These are phyloP conservation scores for Oryzaephilus surinamensis DNA, from an alignment of 1,140 invertebrate species.

Conservation along the genomic window DNA sequence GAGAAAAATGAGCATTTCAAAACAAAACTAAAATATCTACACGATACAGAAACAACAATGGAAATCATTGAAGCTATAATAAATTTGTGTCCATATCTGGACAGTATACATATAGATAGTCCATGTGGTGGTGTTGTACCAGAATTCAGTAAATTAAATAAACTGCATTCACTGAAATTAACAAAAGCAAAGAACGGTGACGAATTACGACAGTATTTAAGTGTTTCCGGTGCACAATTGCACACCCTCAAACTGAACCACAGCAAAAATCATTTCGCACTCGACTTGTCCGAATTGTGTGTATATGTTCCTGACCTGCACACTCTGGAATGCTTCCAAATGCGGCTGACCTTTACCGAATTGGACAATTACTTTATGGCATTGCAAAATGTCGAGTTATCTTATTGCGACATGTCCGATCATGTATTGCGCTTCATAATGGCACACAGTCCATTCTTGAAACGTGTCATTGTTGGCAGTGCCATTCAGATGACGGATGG, in stretches of 20 bases:
- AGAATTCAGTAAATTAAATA: slow-evolving; percentile 40
- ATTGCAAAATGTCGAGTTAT: slow-evolving; percentile 50
- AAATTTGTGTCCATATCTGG: slow-evolving; percentile 45
- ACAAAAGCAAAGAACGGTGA: slow-evolving; percentile 44
- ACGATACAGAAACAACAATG: slow-evolving; percentile 47
- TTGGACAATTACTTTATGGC: slow-evolving; percentile 46
- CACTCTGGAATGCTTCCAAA: slow-evolving; percentile 50
- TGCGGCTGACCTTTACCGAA: slow-evolving; percentile 45
- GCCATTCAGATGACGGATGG: slow-evolving; percentile 48
- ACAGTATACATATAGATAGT: slow-evolving; percentile 49
- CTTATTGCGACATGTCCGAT: slow-evolving; percentile 45
- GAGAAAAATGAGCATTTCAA: slow-evolving; percentile 42
- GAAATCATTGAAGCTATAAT: slow-evolving; percentile 45
- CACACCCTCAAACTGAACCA: slow-evolving; percentile 47
- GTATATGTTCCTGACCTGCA: slow-evolving; percentile 36
- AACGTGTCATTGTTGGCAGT: slow-evolving; percentile 49
- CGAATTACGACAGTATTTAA: slow-evolving; percentile 46
- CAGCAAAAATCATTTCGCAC: slow-evolving; percentile 41
- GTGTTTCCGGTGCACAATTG: slow-evolving; percentile 44
- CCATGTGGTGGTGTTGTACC: slow-evolving; percentile 44
- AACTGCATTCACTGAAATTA: slow-evolving; percentile 46
- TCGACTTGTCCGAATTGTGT: slow-evolving; percentile 47
- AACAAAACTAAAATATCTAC: slow-evolving; percentile 49
- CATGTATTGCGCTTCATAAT: slow-evolving; percentile 47
- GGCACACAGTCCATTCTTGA: slow-evolving; percentile 44